These are phyloP conservation scores for Polylopha cassiicola DNA, from an alignment of 2,888 invertebrate species.

Conservation along the genomic window DNA sequence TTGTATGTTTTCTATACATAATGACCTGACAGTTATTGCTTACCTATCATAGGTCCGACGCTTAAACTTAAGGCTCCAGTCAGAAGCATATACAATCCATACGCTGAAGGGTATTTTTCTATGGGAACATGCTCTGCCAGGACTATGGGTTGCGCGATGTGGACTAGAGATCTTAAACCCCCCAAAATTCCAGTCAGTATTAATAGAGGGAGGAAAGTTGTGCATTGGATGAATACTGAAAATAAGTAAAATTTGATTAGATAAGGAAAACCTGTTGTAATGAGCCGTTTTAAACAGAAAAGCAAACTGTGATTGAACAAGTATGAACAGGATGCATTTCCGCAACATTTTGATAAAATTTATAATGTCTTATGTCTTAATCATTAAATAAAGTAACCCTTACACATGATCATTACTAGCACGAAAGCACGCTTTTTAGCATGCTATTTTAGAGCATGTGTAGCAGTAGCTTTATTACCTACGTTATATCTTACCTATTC, in stretches of 20 bases:
- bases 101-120: conserved; percentile 81
- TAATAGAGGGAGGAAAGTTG: conserved; percentile 72
- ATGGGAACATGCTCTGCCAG: conserved; percentile 80
- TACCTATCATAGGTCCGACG: conserved; percentile 80
- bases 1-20: too few species aligned
- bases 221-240: conserved; percentile 77
- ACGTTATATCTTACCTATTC: conserved; percentile 67
- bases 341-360: too few species aligned
- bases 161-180: conserved; percentile 76
- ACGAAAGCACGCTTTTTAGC: too few species aligned
- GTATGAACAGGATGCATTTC: too few species aligned
- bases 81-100: conserved; percentile 80
- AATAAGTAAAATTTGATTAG: conserved; percentile 24
- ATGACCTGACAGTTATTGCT: too few species aligned
- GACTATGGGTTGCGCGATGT: conserved; percentile 80
- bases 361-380: too few species aligned
- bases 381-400: too few species aligned
- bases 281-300: too few species aligned
- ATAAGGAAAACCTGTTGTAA: too few species aligned
- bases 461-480: neutral
- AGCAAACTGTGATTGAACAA: too few species aligned
- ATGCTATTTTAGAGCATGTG: too few species aligned
- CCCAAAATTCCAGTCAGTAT: conserved; percentile 74
- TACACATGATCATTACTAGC: too few species aligned
- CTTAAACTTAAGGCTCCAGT: conserved; percentile 77